Evolutionary conservation across 2,888 invertebrate genomes (phyloP), one percentile per base, ranked within the genome.

Genomic region (Belgica antarctica): DNA sequence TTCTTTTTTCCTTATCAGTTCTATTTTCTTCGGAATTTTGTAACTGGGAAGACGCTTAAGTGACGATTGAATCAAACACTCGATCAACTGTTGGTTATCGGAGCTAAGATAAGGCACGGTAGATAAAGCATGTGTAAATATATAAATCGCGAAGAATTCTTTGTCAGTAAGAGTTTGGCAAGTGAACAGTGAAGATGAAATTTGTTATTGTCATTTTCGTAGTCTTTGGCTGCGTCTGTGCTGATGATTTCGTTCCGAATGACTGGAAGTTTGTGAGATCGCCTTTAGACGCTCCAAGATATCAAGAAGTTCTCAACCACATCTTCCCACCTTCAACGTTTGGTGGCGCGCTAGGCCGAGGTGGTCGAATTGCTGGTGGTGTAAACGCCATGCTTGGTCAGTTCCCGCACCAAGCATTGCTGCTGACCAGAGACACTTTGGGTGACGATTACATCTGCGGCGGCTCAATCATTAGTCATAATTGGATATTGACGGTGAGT

Each of bases 341-440:
- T 12, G 4, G 4, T 3, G n/a, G n/a, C 2, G 15, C 25, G 15
- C 7, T 15, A n/a, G 12, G 7, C n/a, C 59, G 59, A 12, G 27
- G 27, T 2, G 57, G 68, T 1, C 28, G 68, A 68, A 68, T 68
- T 24, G 68, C 68, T 8, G 68, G 68, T 7, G 68, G 68, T 12
- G 57, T 22, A 5, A 22, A 24, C 8, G 68, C 68, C 1, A 28
- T 8, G 3, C 25, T 68, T 5, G 68, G 68, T 27, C 57, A 68
- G 12, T 68, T 68, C 15, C 52, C 52, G 7, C 17, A 68, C 15
- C 57, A 57, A 19, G 31, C 31, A 12, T 24, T 68, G 7, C 12
- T 68, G 2, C 27, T 47, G 3, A 68, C 47, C 1, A n/a, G 19
- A 7, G 68, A 68, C 12, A 12, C 1, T 0, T 27, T 22, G 3